Evolutionary conservation across 1,140 invertebrate species (phyloP).

Genomic region (Eriosoma lanigerum): DNA sequence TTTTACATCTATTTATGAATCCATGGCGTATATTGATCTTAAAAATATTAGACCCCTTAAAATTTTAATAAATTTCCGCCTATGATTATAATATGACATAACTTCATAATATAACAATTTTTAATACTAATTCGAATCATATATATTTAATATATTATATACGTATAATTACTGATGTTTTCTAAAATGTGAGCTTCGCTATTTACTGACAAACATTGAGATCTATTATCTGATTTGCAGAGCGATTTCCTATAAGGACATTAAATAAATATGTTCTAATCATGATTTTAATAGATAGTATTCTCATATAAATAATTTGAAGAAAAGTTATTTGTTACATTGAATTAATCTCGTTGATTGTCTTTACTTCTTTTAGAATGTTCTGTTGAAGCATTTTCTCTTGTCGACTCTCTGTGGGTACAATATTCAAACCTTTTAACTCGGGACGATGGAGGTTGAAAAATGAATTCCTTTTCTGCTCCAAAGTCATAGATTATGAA

Average conservation of each 20-base stretch:
- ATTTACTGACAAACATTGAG: not conserved
- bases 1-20: too few relatives aligned
- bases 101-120: too few relatives aligned
- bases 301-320: not conserved
- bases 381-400: constrained; percentile 13
- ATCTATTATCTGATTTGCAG: not conserved
- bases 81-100: too few relatives aligned
- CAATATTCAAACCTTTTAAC: constrained; percentile 34
- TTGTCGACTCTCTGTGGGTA: constrained; percentile 1
- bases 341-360: not conserved
- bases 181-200: not conserved
- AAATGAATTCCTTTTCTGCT: constrained; percentile 46
- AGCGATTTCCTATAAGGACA: not conserved
- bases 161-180: not conserved
- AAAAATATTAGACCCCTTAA: too few relatives aligned
- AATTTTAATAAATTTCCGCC: too few relatives aligned
- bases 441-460: constrained; percentile 40
- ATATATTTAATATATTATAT: too few relatives aligned
- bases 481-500: not conserved
- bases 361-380: constrained; percentile 28
- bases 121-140: too few relatives aligned
- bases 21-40: too few relatives aligned
- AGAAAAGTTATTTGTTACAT: constrained; percentile 12
- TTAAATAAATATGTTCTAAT: too few relatives aligned
- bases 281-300: too few relatives aligned